Conservation (phyloP, 2,888 invertebrate genomes). For the Acleris laterana region DNA sequence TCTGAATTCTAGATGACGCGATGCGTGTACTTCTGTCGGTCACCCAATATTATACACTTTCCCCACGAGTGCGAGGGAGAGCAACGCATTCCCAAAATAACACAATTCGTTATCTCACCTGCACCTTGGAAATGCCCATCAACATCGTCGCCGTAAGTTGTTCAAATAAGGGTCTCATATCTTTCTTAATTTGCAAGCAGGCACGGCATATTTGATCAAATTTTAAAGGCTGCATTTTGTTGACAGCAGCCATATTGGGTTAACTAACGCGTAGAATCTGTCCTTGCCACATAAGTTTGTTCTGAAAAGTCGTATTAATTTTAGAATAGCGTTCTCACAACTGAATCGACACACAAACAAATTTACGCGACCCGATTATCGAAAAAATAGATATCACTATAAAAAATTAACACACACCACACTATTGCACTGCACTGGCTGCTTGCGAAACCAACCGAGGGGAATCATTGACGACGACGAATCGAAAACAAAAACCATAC, state of each 20-base stretch:
- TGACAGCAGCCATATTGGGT: slow-evolving; percentile 76
- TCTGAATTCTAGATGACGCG: slow-evolving; percentile 75
- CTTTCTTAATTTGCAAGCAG: slow-evolving; percentile 86
- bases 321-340: slow-evolving; percentile 39
- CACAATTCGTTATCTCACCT: slow-evolving; percentile 75
- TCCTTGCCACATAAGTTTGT: slow-evolving; percentile 63
- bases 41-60: slow-evolving; percentile 50
- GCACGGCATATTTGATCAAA: slow-evolving; percentile 87
- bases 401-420: slow-evolving; percentile 33
- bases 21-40: slow-evolving; percentile 62
- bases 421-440: slow-evolving; percentile 38
- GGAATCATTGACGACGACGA: slow-evolving; percentile 46
- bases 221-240: slow-evolving; percentile 64
- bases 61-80: slow-evolving; percentile 66
- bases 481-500: slow-evolving; percentile 56
- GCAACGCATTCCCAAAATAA: slow-evolving; percentile 72
- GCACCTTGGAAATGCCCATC: slow-evolving; percentile 86
- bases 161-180: slow-evolving; percentile 87
- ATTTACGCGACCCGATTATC: slow-evolving; percentile 37
- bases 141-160: slow-evolving; percentile 87
- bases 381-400: slow-evolving; percentile 36
- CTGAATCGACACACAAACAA: slow-evolving; percentile 35
- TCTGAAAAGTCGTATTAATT: slow-evolving; percentile 29
- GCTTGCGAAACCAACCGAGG: slow-evolving; percentile 53
- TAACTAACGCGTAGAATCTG: slow-evolving; percentile 65